A percentile compares a stretch with the other conserved stretches of the same genome.
These are phyloP conservation scores for Palloptera scutellata DNA, from an alignment of 2,888 invertebrate species.

Conservation along the genomic window DNA sequence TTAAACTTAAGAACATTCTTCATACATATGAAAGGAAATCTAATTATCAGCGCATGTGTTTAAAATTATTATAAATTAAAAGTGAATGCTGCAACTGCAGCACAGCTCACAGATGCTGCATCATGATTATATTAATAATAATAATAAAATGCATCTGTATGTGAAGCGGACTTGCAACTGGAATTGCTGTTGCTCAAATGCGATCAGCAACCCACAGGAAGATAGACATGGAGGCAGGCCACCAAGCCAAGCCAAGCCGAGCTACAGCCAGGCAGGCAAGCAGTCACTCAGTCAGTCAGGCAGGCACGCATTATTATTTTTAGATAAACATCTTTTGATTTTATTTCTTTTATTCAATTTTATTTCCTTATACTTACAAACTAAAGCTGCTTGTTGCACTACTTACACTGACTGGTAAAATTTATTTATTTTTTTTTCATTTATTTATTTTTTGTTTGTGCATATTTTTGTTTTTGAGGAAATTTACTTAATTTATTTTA, in stretches of 20 bases:
- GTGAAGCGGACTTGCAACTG: slow-evolving; percentile 5
- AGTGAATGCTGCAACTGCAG: slow-evolving; percentile 8
- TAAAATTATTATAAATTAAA: slow-evolving; percentile 28
- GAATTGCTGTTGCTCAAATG: slow-evolving; percentile 15
- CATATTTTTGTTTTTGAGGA: slow-evolving; percentile 10
- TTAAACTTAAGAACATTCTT: not conserved
- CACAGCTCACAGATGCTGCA: not conserved
- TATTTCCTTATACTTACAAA: not conserved
- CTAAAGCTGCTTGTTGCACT: not conserved
- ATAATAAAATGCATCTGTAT: too few relatives aligned
- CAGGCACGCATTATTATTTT: not conserved
- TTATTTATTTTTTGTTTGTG: slow-evolving; percentile 7
- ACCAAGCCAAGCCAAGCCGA: not conserved
- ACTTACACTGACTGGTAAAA: not conserved
- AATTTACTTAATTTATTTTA: slow-evolving; percentile 34
- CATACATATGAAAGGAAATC: not conserved
- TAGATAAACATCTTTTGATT: slow-evolving; percentile 25
- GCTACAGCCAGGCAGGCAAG: too few relatives aligned
- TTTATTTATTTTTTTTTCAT: not conserved
- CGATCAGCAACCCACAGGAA: not conserved
- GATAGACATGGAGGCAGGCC: not conserved
- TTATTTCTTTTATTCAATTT: slow-evolving; percentile 13
- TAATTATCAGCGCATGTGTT: slow-evolving; percentile 7
- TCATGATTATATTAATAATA: too few relatives aligned
- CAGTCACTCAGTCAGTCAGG: too few relatives aligned